Evolutionary conservation across 1,140 invertebrate species (phyloP), one percentile per base, ranked within the genome.

Genomic region (Venturia canescens): DNA sequence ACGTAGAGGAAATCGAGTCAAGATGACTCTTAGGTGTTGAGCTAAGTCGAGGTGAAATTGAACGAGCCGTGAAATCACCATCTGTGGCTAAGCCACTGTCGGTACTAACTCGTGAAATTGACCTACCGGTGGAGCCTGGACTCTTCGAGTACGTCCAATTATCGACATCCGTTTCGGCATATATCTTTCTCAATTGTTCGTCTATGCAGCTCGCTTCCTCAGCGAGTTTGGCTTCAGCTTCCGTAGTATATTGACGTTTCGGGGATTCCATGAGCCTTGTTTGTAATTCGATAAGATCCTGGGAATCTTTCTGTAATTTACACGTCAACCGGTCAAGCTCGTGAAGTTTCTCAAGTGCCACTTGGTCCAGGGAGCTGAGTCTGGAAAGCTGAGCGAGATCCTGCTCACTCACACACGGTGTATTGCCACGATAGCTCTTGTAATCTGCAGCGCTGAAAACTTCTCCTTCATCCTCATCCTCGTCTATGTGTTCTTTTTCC

Each of bases 371-470:
- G 72, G 94, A 94, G 90, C 94, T 96, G 88, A 96, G 93, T 86
- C 94, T 93, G 77, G 94, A 94, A 66, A 96, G 91, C 91, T 96
- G 95, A 77, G 95, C 95, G 72, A 97, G 91, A 89, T 96, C 96
- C 88, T 96, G 94, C 88, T 96, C 96, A 87, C 94, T 96, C 76
- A 96, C 94, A 86, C 94, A 95, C 3, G 95, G 94, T 26, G 94
- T 95, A 86, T 95, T 94, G 48, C 95, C 95, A 82, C 95, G 91
- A 85, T 96, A 97, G 88, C 95, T 95, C 89, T 96, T 96, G 85
- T 97, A 97, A 90, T 97, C 96, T 74, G 94, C 93, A 7, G 96
- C 93, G 88, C 94, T 96, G 88, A 95, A 97, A 38, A 96, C 93
- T 91, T 96, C 95, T 76, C 94, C 93, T 69, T 91, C 89, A 80